A percentile compares a stretch with the other conserved stretches of the same genome.
Evolutionary conservation across 2,113 vertebrate genomes (phyloP).

Genomic region (Festucalex cinctus): DNA sequence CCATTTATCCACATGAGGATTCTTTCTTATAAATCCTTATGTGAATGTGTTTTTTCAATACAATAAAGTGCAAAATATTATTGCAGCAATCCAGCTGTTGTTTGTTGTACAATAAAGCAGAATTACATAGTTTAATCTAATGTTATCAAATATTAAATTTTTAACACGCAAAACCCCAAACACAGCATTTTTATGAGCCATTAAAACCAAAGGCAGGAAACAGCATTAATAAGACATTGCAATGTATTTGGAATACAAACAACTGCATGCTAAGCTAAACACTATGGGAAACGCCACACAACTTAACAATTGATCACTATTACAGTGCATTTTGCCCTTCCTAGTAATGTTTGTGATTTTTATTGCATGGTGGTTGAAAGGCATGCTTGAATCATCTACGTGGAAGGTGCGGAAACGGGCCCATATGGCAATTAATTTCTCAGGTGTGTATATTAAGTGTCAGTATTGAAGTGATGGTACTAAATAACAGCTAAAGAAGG

Average conservation of each 20-base stretch:
- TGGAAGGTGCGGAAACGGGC: not conserved
- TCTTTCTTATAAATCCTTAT: no score
- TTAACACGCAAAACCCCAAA: not conserved
- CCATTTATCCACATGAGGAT: no score
- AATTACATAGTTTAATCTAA: not conserved
- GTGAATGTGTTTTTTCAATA: no score
- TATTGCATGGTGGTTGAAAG: not conserved
- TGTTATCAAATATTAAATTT: slow-evolving; percentile 1
- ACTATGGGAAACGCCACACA: not conserved
- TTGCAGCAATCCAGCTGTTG: not conserved
- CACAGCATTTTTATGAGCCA: not conserved
- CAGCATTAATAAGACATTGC: slow-evolving; percentile 12
- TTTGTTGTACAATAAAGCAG: not conserved
- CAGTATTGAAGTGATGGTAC: not conserved
- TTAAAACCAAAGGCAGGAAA: not conserved
- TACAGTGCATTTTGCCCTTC: not conserved
- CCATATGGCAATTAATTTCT: not conserved
- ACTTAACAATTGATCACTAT: slow-evolving; percentile 5
- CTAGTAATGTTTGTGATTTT: not conserved
- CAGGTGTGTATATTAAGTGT: not conserved
- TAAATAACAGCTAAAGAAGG: not conserved
- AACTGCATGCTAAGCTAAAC: not conserved
- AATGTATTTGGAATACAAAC: not conserved
- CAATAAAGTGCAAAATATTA: not conserved
- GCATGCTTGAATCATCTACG: not conserved